Evolutionary conservation across 2,797 vertebrate genomes (phyloP).

Genomic region (Gallirallus australis): DNA sequence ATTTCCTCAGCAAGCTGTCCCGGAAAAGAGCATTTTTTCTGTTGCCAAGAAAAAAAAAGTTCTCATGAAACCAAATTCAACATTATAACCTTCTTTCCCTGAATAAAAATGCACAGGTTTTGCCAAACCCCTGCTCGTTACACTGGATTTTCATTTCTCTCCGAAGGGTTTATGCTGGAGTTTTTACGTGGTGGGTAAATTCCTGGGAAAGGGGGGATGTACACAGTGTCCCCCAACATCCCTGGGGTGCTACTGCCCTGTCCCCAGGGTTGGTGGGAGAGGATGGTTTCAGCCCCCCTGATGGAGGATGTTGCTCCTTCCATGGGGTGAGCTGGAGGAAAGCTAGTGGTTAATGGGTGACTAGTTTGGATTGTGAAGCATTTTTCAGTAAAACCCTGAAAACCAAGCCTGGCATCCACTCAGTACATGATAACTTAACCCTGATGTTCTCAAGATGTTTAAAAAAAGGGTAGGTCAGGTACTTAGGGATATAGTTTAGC

Average conservation of each 20-base stretch:
- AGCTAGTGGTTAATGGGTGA: too few relatives aligned
- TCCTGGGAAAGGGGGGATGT: accelerated
- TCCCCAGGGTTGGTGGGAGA: background rate
- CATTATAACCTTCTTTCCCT: background rate
- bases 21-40: background rate
- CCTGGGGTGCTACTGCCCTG: background rate
- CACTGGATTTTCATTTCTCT: background rate
- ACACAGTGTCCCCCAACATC: accelerated
- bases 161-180: background rate
- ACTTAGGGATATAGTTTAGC: too few relatives aligned
- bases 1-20: background rate
- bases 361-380: background rate
- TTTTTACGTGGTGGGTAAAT: background rate
- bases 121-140: background rate
- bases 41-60: background rate
- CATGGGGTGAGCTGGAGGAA: background rate
- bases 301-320: background rate
- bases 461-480: too few relatives aligned
- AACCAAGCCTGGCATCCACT: background rate
- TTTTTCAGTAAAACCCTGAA: background rate
- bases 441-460: background rate
- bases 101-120: background rate
- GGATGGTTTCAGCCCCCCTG: background rate
- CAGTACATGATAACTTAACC: background rate
- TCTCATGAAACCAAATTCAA: background rate